Evolutionary conservation across 2,797 vertebrate species (phyloP), one percentile per base, ranked within the genome.

Genomic region (Triplophysa bombifrons): DNA sequence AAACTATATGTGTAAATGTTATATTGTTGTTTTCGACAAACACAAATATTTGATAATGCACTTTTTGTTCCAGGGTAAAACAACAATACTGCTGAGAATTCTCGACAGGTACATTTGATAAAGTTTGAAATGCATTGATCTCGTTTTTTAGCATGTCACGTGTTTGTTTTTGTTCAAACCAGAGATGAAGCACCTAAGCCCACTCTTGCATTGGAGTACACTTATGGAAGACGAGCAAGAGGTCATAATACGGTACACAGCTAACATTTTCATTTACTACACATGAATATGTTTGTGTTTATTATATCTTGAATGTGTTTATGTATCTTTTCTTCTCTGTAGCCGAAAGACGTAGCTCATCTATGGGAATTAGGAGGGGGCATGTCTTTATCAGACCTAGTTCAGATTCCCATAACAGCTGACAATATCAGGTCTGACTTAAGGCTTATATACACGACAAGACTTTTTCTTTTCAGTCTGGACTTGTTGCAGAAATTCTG

Each of bases 291-390:
- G 60, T 34, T 27, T 34, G 17, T 64, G 16, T 64, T 38, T 11
- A 11, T 11, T 2, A 8, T 10, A 34, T 41, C 13, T 10, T 1
- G 34, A 38, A 8, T 61, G 16, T 63, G 34, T 30, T 64, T n/a
- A 19, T 64, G 16, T 58, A 41, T 12, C 22, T 17, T 10, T 19
- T 4, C 56, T 68, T 61, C 0, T 12, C 4, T 12, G 12, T 87
- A 99, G 97, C 95, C 95, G 67, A 99, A 98, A 92, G 95, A 98
- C 86, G 91, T 97, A 77, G 96, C 96, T 85, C 96, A 99, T 85
- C 91, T 99, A 82, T 99, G 97, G 98, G 98, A 99, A 87, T 90
- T 99, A 69, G 98, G 97, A 83, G 96, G 96, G 84, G 98, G 98
- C 76, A 96, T 92, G 1, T 98, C 95, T 3, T 90, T 99, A 70